Evolutionary conservation across 2,113 vertebrate species (phyloP).

Genomic region (Xiphias gladius): DNA sequence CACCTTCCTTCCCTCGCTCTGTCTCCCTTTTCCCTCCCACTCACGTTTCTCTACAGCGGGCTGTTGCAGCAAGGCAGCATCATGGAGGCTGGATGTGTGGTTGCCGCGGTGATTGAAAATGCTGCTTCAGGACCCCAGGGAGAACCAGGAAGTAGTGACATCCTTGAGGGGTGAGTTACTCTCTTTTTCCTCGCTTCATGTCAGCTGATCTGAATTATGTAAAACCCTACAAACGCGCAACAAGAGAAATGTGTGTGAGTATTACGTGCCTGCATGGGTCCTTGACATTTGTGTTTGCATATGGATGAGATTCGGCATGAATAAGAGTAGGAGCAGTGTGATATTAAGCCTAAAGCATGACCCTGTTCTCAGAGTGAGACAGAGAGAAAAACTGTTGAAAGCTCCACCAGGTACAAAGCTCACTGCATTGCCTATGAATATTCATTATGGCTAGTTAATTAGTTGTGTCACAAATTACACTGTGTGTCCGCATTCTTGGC

Average conservation of each 20-base stretch:
- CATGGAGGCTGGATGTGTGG: conserved; percentile 84
- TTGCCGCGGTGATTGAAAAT: conserved; percentile 83
- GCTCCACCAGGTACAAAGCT: conserved; percentile 3
- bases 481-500: conserved; percentile 28
- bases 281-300: conserved; percentile 12
- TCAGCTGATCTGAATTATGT: conserved; percentile 48
- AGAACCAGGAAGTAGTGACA: conserved; percentile 81
- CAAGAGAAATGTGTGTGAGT: conserved; percentile 53
- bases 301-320: conserved; percentile 18
- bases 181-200: conserved; percentile 31
- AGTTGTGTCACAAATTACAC: conserved; percentile 28
- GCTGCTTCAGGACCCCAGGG: conserved; percentile 77
- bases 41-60: conserved; percentile 74
- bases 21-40: conserved; percentile 52
- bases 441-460: conserved; percentile 11
- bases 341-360: neutral
- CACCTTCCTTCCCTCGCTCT: conserved; percentile 22
- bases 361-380: conserved; percentile 8
- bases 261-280: neutral
- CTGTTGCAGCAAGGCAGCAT: conserved; percentile 83
- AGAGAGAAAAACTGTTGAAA: conserved; percentile 1
- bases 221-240: conserved; percentile 72
- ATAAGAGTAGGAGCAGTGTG: neutral
- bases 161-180: conserved; percentile 83
- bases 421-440: neutral